A percentile compares a stretch with the other conserved stretches of the same genome.
Evolutionary conservation across 2,797 vertebrate species (phyloP).

Genomic region (Xenopus petersii): DNA sequence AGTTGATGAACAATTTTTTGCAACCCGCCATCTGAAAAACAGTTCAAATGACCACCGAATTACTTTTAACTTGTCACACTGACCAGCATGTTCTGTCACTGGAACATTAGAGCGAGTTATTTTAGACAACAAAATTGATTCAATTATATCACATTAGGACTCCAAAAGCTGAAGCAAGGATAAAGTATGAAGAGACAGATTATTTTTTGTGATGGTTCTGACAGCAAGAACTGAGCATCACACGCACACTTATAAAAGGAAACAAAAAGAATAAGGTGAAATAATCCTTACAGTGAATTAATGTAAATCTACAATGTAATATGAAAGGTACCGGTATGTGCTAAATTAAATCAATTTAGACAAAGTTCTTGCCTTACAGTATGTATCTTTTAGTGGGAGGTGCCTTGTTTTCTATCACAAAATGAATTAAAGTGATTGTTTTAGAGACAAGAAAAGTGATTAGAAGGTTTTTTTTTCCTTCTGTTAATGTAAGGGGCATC

Average conservation of each 20-base stretch:
- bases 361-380: neutral
- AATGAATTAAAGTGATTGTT: too few relatives aligned
- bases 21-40: conserved; percentile 64
- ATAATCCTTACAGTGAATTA: neutral
- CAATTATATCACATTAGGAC: conserved; percentile 75
- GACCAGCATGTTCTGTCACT: conserved; percentile 73
- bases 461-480: too few relatives aligned
- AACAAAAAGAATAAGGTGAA: neutral
- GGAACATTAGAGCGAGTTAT: conserved; percentile 67
- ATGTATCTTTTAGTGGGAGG: too few relatives aligned
- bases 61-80: conserved; percentile 78
- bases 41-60: conserved; percentile 76
- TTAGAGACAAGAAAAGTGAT: too few relatives aligned
- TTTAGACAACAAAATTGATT: conserved; percentile 80
- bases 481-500: too few relatives aligned
- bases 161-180: conserved; percentile 59
- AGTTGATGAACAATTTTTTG: conserved; percentile 69
- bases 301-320: neutral
- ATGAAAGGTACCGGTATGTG: neutral
- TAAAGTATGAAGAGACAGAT: conserved; percentile 61
- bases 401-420: too few relatives aligned
- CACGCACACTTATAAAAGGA: neutral
- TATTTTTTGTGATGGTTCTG: conserved; percentile 25
- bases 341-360: neutral
- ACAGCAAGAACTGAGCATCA: conserved; percentile 18